These are phyloP conservation scores for Crocallis elinguaria DNA, from an alignment of 2,888 invertebrate species.

Conservation along the genomic window DNA sequence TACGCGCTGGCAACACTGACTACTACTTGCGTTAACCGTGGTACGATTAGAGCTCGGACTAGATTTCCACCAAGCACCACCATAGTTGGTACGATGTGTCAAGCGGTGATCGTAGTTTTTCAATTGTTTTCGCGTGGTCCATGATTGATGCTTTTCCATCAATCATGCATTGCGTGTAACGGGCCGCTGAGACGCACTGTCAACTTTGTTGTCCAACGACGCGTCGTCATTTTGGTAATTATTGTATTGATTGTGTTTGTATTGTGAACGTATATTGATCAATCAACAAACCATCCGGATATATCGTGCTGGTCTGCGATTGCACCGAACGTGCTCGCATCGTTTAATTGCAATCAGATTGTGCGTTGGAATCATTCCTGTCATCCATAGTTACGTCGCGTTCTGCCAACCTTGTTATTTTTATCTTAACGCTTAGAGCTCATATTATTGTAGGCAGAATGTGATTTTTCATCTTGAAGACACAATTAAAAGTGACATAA, in stretches of 20 bases:
- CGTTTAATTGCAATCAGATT: not conserved
- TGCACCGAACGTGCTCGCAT: not conserved
- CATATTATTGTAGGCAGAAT: no score
- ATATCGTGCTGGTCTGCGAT: not conserved
- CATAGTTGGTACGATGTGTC: no score
- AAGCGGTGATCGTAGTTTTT: no score
- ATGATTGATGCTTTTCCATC: no score
- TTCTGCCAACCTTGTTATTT: not conserved
- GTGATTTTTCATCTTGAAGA: not conserved
- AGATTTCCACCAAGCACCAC: no score
- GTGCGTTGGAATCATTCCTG: not conserved
- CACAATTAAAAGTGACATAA: slow-evolving; percentile 25
- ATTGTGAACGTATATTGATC: slow-evolving; percentile 14
- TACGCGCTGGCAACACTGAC: no score
- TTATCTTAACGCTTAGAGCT: no score
- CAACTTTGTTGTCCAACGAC: not conserved
- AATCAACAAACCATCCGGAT: slow-evolving; percentile 1
- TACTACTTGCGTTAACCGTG: no score
- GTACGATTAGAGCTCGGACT: no score
- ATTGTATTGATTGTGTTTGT: slow-evolving; percentile 3
- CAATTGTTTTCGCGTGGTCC: no score
- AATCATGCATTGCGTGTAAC: no score
- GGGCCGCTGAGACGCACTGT: not conserved
- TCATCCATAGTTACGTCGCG: not conserved
- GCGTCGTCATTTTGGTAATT: slow-evolving; percentile 2